These are phyloP conservation scores for Chironex yamaguchii DNA, from an alignment of 30 jellyfish, hydroid and myxozoan species.

Conservation along the genomic window DNA sequence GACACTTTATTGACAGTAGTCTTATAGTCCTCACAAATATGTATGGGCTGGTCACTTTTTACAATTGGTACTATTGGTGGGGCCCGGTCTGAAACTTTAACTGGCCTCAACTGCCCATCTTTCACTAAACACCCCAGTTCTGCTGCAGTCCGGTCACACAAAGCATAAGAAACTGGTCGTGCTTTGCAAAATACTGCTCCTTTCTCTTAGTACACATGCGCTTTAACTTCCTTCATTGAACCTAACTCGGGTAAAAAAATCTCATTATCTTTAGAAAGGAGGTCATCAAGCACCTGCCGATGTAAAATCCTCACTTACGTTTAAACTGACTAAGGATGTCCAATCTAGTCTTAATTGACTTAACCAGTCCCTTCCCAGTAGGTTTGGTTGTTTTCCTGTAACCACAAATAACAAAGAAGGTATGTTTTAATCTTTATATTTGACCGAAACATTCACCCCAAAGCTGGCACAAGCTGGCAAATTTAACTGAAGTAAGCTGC, in stretches of 20 bases:
- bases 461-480: no score
- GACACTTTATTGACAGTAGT: no score
- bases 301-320: conserved; percentile 3
- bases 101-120: conserved; percentile 2
- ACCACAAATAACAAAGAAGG: no score
- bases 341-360: conserved; percentile 13
- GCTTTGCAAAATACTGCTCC: conserved; percentile 47
- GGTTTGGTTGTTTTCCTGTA: no score
- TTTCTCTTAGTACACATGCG: background rate
- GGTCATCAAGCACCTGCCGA: no score
- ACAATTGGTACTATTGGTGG: no score
- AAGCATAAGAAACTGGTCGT: conserved; percentile 71
- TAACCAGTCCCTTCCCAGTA: conserved; percentile 29
- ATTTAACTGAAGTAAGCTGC: conserved; percentile 1
- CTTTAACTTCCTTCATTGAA: conserved; percentile 1
- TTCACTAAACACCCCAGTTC: conserved; percentile 52
- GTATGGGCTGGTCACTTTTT: conserved; percentile 35
- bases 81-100: no score
- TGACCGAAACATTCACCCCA: no score
- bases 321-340: no score
- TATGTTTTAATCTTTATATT: no score
- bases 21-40: conserved; percentile 67
- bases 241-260: conserved; percentile 34
- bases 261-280: conserved; percentile 1
- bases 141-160: conserved; percentile 21